Conservation (phyloP, 2,797 vertebrate genomes). For the Halcyon badia region DNA sequence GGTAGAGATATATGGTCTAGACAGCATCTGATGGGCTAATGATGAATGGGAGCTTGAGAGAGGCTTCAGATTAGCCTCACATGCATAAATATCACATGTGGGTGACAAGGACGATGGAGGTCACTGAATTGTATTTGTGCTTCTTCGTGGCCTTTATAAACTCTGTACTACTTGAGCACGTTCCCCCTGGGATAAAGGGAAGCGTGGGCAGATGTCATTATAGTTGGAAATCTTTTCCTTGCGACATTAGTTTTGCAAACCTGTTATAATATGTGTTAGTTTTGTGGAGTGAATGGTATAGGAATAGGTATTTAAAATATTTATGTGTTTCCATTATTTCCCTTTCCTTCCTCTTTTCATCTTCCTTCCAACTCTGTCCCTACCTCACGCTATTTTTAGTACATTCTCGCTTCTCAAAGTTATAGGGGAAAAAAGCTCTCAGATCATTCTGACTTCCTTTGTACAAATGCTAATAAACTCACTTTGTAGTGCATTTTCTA, state of each 20-base stretch:
- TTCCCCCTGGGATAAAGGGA: not conserved
- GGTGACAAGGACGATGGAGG: conserved; percentile 67
- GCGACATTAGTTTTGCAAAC: not conserved
- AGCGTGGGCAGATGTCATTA: not conserved
- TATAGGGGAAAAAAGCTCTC: not conserved
- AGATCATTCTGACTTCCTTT: not conserved
- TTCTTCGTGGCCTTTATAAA: conserved; percentile 12
- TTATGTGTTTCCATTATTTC: not conserved
- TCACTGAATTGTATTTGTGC: conserved; percentile 39
- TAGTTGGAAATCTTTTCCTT: not conserved
- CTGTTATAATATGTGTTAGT: not conserved
- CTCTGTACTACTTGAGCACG: not conserved
- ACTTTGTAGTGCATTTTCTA: conserved; percentile 18
- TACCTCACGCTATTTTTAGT: not conserved
- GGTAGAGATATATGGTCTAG: conserved; percentile 64
- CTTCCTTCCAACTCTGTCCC: not conserved
- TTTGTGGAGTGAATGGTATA: not conserved
- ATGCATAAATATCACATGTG: conserved; percentile 68
- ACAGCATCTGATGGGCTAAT: conserved; percentile 64
- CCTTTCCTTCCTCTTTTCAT: not conserved
- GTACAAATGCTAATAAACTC: conserved; percentile 25
- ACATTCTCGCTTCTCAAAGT: not conserved
- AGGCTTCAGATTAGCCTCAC: conserved; percentile 53
- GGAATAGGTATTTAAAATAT: not conserved
- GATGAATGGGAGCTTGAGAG: conserved; percentile 67